phyloP scores from a whole-genome alignment of 2,113 vertebrate species.

The Cheirogaleus medius region DNA sequence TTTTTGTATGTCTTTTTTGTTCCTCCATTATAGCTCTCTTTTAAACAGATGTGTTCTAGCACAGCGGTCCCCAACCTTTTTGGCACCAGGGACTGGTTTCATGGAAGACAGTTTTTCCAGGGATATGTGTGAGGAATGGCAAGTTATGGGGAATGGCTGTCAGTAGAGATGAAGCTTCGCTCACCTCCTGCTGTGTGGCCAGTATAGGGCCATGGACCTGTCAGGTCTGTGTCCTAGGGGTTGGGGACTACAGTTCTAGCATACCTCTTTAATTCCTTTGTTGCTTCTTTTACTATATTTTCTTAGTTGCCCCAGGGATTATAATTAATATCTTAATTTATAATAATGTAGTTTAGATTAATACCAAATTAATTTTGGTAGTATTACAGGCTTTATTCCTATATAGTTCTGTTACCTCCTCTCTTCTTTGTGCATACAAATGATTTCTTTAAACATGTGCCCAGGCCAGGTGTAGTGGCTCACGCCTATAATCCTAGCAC shows the following conservation, averaged over 20 bases:
- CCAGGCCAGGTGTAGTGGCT: too few relatives aligned
- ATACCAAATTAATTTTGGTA: neutral
- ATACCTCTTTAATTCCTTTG: neutral
- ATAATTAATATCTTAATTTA: slow-evolving; percentile 2
- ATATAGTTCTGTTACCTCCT: neutral
- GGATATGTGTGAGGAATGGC: too few relatives aligned
- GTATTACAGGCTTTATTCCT: neutral
- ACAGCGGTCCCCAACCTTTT: too few relatives aligned
- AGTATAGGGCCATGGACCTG: too few relatives aligned
- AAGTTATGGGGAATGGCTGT: too few relatives aligned
- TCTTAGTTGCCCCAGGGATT: neutral
- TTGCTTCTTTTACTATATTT: neutral
- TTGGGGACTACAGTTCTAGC: too few relatives aligned
- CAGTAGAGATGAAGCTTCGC: too few relatives aligned
- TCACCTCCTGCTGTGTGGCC: too few relatives aligned
- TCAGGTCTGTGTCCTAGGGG: too few relatives aligned
- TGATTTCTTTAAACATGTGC: neutral
- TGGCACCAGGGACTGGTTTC: too few relatives aligned
- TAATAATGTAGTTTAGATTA: neutral
- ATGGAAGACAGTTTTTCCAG: too few relatives aligned
- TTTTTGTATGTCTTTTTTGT: slow-evolving; percentile 5
- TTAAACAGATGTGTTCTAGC: neutral
- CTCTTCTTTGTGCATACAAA: neutral
- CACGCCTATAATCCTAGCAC: too few relatives aligned
- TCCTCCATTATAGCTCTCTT: neutral